A percentile compares a stretch with the other conserved stretches of the same genome.
phyloP scores from a whole-genome alignment of 2,113 vertebrate genomes.

The Phyllostomus discolor region DNA sequence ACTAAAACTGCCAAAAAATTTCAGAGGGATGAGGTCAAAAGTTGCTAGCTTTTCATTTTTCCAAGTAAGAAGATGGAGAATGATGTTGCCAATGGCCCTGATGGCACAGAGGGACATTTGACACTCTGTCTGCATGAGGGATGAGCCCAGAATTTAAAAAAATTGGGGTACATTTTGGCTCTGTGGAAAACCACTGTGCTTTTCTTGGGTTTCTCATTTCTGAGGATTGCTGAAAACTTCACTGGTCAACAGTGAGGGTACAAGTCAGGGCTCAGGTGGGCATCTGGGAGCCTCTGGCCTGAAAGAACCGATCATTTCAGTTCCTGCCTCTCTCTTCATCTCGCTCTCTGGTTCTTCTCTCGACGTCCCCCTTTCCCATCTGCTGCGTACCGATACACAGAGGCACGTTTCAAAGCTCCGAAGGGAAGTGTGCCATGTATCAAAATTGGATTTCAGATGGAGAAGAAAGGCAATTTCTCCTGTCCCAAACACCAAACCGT shows the following conservation, averaged over 20 bases:
- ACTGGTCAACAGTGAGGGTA: background rate
- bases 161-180: background rate
- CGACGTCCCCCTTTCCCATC: background rate
- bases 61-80: background rate
- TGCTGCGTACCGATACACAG: background rate
- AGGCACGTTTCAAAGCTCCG: background rate
- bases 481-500: background rate
- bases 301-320: background rate
- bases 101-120: background rate
- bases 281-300: background rate
- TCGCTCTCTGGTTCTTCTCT: background rate
- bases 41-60: background rate
- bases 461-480: background rate
- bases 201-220: background rate
- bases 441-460: background rate
- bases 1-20: background rate
- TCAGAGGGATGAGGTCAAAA: background rate
- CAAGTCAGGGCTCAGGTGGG: background rate
- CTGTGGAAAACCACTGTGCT: background rate
- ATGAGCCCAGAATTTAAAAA: background rate
- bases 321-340: background rate
- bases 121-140: background rate
- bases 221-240: background rate
- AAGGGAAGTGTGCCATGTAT: background rate
- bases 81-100: background rate